These are phyloP conservation scores for Sciaenops ocellatus DNA, from an alignment of 2,797 vertebrate species.

Conservation along the genomic window DNA sequence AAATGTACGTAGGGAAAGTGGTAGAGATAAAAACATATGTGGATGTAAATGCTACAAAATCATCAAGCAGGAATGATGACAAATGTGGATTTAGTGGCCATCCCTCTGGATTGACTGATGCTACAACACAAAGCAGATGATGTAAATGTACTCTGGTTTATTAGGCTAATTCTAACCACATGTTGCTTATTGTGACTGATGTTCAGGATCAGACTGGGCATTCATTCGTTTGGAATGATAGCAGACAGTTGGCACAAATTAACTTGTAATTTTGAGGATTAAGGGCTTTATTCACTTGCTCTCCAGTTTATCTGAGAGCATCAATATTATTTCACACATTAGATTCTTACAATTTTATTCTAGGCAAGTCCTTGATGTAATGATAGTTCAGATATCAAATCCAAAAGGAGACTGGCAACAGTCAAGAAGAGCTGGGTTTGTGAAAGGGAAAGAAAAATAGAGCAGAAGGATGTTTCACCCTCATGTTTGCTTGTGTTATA, in stretches of 20 bases:
- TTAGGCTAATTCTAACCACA: constrained; percentile 5
- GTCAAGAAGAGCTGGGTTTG: background rate
- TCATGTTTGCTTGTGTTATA: constrained; percentile 7
- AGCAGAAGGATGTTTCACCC: background rate
- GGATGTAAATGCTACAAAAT: constrained; percentile 6
- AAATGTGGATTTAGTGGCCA: background rate
- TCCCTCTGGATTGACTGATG: constrained; percentile 6
- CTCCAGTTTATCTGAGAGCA: background rate
- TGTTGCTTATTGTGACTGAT: constrained; percentile 13
- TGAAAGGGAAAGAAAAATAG: background rate
- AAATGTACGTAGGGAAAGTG: constrained; percentile 12
- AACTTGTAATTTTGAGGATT: constrained; percentile 14
- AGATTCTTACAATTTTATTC: background rate
- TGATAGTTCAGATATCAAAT: background rate
- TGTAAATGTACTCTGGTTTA: constrained; percentile 6
- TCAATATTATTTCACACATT: background rate
- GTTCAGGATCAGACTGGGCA: constrained; percentile 6
- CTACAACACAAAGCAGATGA: constrained; percentile 11
- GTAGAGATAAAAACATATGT: constrained; percentile 1
- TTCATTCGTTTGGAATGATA: constrained; percentile 6
- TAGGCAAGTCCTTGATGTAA: background rate
- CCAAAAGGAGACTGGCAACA: background rate
- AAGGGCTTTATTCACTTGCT: background rate
- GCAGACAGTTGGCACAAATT: constrained; percentile 9
- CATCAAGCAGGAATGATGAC: background rate